Evolutionary conservation across 2,797 vertebrate species (phyloP).

Genomic region (Numenius phaeopus): DNA sequence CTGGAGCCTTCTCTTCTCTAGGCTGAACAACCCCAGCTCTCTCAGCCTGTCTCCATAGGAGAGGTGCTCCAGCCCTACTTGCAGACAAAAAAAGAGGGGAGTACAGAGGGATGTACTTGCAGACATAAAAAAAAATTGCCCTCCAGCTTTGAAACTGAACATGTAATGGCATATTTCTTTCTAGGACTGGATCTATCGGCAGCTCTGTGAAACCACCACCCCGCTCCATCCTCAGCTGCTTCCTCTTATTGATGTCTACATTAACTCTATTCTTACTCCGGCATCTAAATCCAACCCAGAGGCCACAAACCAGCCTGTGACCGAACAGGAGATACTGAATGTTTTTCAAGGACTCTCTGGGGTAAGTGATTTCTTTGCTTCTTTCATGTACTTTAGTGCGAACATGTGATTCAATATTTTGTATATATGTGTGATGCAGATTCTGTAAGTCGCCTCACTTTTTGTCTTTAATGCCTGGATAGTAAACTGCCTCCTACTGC

Average conservation of each 20-base stretch:
- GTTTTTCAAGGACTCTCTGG: constrained; percentile 91
- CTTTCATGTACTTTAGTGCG: not conserved
- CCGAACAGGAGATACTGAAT: constrained; percentile 95
- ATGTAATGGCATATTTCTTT: not conserved
- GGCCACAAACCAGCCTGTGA: constrained; percentile 98
- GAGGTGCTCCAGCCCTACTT: too few species aligned
- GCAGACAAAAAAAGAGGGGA: too few species aligned
- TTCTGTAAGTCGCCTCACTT: not conserved
- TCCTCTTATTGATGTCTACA: constrained; percentile 95
- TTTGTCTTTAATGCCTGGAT: not conserved
- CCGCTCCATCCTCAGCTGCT: constrained; percentile 96
- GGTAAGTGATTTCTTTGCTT: constrained; percentile 74
- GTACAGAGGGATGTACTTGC: not conserved
- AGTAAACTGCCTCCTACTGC: not conserved
- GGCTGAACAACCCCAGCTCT: too few species aligned
- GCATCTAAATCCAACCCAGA: constrained; percentile 98
- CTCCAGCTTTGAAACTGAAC: not conserved
- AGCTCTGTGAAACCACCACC: constrained; percentile 94
- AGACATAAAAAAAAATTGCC: not conserved
- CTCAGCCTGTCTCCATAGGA: too few species aligned
- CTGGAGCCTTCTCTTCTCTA: too few species aligned
- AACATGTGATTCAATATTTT: fast-evolving
- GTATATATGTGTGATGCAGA: fast-evolving
- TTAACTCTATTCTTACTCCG: constrained; percentile 97
- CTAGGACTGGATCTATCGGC: constrained; percentile 98